Percentiles rank a stretch among this genome's conserved stretches.
phyloP scores from a whole-genome alignment of 2,113 vertebrate species.

The Xiphophorus hellerii region DNA sequence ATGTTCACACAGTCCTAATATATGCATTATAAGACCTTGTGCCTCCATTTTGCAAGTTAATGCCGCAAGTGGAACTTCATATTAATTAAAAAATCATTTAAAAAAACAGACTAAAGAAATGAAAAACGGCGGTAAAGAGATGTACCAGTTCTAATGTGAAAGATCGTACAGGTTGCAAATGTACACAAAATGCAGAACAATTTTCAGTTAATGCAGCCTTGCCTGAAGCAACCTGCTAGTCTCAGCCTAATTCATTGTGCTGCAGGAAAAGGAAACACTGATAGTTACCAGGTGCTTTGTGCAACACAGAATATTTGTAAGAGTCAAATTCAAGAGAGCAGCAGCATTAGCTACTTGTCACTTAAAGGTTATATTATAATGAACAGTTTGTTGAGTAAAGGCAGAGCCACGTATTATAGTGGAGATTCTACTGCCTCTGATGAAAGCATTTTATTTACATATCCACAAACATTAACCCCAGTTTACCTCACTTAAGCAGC shows the following conservation, averaged over 20 bases:
- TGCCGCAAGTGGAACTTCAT: constrained; percentile 9
- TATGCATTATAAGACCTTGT: constrained; percentile 2
- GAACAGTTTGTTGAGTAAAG: background rate
- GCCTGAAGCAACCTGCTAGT: constrained; percentile 23
- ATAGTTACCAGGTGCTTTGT: constrained; percentile 22
- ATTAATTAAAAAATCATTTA: background rate
- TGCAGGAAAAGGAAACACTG: background rate
- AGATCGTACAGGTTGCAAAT: background rate
- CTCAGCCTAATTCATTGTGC: constrained; percentile 7
- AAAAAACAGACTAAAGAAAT: background rate
- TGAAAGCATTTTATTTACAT: background rate
- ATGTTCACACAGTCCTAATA: constrained; percentile 3
- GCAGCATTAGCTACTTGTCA: background rate
- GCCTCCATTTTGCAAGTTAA: background rate
- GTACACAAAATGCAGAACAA: background rate
- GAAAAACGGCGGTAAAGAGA: background rate
- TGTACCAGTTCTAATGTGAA: background rate
- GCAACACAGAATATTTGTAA: constrained; percentile 21
- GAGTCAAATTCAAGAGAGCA: background rate
- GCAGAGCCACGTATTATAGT: background rate
- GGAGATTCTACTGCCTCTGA: background rate
- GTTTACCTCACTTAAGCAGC: background rate
- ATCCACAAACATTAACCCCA: background rate
- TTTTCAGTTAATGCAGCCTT: background rate
- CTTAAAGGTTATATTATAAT: background rate